Base-by-base conservation (phyloP, 2,797 vertebrate genomes). In the Gadopsis bispinosus region DNA sequence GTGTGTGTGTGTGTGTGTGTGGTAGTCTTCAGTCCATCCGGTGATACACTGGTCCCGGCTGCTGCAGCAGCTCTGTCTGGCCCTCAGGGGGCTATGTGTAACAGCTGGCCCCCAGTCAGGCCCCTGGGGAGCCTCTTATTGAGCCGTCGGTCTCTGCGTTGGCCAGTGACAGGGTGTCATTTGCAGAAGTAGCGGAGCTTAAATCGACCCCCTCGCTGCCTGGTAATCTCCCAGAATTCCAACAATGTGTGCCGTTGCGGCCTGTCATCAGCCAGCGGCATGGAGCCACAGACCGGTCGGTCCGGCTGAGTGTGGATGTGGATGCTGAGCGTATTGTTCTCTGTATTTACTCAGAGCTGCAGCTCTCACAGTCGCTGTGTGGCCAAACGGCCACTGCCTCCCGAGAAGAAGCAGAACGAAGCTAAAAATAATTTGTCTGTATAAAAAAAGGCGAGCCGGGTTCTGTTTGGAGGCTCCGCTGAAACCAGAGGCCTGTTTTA, bases 181-280 rank as follows among this genome's bases (percentile, higher is more conserved):
- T 86, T 84, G 1, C 55, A 79, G 73, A 50, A 51, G 53, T 22
- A 12, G 11, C 48, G 5, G 43, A 51, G 51, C 41, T 63, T 33
- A 37, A 75, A 76, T 77, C 60, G 43, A 50, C 71, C 75, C 61
- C 55, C 74, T 58, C 5, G 0, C 62, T 60, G 73, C 29, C 56
- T 66, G 51, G 70, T 86, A 79, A 89, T 83, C 87, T 77, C 83
- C 76, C 69, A 76, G 77, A 86, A 91, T 90, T 93, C 90, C 88
- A 89, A 75, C 89, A 74, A 91, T 86, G 60, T 86, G 81, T 53
- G 75, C 72, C 10, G 43, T 69, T 79, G 85, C 41, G 89, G 90
- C 80, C 88, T 92, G 91, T 93, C 91, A 89, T 93, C 89, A 85
- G 73, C 67, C 45, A 74, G 62, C 82, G 75, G 73, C 72, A 73